Conservation (phyloP, 1,140 invertebrate genomes). For the Andrena cerasifolii region DNA sequence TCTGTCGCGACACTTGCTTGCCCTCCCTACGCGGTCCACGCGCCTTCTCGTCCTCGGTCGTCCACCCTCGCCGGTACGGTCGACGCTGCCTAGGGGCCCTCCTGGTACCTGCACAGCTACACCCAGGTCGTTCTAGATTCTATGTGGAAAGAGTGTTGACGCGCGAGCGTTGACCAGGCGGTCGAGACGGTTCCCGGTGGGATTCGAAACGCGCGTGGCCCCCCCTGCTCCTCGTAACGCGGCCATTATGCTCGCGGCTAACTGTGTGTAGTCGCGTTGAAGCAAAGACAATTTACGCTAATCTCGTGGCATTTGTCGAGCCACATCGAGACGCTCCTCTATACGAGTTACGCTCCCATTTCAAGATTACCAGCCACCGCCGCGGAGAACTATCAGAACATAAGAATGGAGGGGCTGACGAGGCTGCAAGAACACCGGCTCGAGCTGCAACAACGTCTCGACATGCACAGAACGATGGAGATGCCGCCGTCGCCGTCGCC, state of each 20-base stretch:
- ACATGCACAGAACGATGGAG: constrained; percentile 81
- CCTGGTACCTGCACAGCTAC: no score
- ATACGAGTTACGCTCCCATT: constrained; percentile 67
- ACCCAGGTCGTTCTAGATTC: no score
- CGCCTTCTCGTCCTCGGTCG: no score
- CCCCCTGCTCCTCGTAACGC: not conserved
- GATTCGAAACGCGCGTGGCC: constrained; percentile 8
- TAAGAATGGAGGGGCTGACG: constrained; percentile 81
- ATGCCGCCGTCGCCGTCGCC: constrained; percentile 92
- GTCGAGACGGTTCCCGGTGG: no score
- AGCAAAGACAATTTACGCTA: constrained; percentile 79
- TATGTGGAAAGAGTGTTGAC: no score
- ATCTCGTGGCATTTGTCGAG: constrained; percentile 60
- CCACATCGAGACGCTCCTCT: constrained; percentile 9
- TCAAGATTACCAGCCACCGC: constrained; percentile 78
- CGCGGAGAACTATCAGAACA: constrained; percentile 80
- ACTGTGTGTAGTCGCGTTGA: constrained; percentile 12
- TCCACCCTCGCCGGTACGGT: no score
- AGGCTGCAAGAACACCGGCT: constrained; percentile 81
- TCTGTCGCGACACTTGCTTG: no score
- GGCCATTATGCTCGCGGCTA: not conserved
- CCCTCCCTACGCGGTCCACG: no score
- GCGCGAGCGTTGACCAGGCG: no score
- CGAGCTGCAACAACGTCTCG: constrained; percentile 80
- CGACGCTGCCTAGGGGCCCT: no score